Evolutionary conservation across 2,888 invertebrate species (phyloP).

Genomic region (Isoperla grammatica): DNA sequence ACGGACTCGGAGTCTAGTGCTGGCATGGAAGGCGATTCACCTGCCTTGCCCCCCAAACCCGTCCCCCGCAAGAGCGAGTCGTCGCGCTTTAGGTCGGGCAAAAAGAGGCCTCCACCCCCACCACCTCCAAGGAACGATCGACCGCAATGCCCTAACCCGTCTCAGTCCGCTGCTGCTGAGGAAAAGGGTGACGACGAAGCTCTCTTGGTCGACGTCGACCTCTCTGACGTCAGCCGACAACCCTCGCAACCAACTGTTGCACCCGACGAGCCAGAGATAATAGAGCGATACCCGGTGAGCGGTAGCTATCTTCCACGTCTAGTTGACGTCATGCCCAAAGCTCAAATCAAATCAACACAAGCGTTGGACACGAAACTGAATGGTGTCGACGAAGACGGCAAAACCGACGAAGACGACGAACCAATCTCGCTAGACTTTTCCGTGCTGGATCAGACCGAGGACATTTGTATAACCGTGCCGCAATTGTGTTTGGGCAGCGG

Average conservation of each 20-base stretch:
- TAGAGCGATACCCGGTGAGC: constrained; percentile 21
- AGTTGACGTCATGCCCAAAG: constrained; percentile 65
- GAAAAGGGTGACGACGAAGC: background rate
- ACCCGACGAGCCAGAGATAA: constrained; percentile 22
- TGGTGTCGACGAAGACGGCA: constrained; percentile 1
- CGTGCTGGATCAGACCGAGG: background rate
- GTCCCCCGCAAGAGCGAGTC: constrained; percentile 40
- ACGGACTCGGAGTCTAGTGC: background rate
- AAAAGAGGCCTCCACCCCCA: constrained; percentile 43
- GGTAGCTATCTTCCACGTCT: constrained; percentile 53
- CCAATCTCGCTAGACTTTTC: constrained; percentile 13
- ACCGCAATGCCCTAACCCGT: constrained; percentile 31
- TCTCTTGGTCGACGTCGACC: background rate
- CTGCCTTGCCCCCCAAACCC: constrained; percentile 43
- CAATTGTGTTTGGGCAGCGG: background rate
- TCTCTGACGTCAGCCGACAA: background rate
- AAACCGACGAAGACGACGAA: constrained; percentile 8
- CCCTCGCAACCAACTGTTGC: constrained; percentile 17
- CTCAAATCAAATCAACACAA: background rate
- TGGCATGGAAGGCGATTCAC: constrained; percentile 25
- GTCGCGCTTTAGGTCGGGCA: constrained; percentile 33
- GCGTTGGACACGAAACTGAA: background rate
- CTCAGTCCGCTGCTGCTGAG: background rate
- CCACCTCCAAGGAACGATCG: constrained; percentile 40
- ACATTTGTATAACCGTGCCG: background rate